Evolutionary conservation across 2,797 vertebrate genomes (phyloP).

Genomic region (Parotocinclus haroldoi): DNA sequence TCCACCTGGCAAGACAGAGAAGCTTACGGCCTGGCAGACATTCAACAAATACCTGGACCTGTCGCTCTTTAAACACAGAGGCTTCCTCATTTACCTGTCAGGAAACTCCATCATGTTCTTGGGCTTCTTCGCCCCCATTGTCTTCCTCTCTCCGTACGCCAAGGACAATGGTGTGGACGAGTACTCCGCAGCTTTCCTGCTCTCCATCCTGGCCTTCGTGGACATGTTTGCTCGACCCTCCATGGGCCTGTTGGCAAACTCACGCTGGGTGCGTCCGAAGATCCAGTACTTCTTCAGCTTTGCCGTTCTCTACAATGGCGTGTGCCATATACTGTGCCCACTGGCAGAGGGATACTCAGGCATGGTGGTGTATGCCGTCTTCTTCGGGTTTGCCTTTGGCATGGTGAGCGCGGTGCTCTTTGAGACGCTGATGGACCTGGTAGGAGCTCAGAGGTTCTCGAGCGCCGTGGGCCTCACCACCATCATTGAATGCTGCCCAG

Average conservation of each 20-base stretch:
- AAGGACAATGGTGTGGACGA: conserved; percentile 91
- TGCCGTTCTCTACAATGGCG: conserved; percentile 86
- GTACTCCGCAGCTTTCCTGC: conserved; percentile 88
- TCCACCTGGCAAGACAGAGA: conserved; percentile 57
- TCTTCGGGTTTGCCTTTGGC: conserved; percentile 95
- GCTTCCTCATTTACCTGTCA: conserved; percentile 93
- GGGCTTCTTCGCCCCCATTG: conserved; percentile 92
- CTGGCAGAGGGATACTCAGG: conserved; percentile 79
- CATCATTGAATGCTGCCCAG: conserved; percentile 90
- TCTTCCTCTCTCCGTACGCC: conserved; percentile 90
- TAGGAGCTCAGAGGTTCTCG: conserved; percentile 88
- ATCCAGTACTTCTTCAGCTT: conserved; percentile 97
- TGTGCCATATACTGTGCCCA: conserved; percentile 89
- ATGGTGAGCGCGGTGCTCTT: conserved; percentile 95
- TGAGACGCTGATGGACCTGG: conserved; percentile 93
- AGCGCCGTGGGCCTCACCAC: conserved; percentile 93
- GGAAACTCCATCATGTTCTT: conserved; percentile 96
- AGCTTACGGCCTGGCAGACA: conserved; percentile 58
- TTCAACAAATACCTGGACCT: conserved; percentile 88
- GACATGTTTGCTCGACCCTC: conserved; percentile 94
- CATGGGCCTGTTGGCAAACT: conserved; percentile 90
- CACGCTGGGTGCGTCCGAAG: conserved; percentile 79
- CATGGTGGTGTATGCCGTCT: conserved; percentile 85
- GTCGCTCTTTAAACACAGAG: conserved; percentile 90
- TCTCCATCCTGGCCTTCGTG: conserved; percentile 91